Evolutionary conservation across 2,888 invertebrate species (phyloP).

Genomic region (Heliconius charithonia): DNA sequence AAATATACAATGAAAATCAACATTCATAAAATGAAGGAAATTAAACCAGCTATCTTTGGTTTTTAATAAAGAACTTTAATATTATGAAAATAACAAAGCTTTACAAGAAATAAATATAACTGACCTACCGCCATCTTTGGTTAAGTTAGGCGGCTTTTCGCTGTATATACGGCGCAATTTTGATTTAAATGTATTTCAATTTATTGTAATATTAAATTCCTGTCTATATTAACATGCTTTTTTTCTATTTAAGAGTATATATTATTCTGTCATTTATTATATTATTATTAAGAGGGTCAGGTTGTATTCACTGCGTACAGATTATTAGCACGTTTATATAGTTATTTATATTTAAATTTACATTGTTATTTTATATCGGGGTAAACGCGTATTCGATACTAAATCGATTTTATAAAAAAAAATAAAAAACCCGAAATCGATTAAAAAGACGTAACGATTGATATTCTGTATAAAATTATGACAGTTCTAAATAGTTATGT

Average conservation of each 20-base stretch:
- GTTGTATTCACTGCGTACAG: constrained; percentile 28
- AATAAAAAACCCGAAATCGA: neutral
- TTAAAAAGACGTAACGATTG: neutral
- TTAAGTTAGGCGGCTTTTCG: neutral
- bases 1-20: too few species aligned
- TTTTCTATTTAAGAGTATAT: neutral
- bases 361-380: constrained; percentile 25
- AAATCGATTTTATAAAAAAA: neutral
- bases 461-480: neutral
- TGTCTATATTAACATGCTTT: neutral
- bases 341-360: constrained; percentile 22
- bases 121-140: neutral
- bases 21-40: too few species aligned
- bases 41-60: neutral
- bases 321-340: constrained; percentile 26
- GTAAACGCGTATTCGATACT: constrained; percentile 7
- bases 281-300: constrained; percentile 16
- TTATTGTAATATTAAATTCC: neutral
- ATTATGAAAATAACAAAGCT: neutral
- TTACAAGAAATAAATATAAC: neutral
- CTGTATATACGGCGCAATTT: neutral
- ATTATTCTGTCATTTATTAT: neutral
- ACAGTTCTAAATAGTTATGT: too few species aligned
- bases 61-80: neutral
- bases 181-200: neutral